Conservation (phyloP, 1,140 invertebrate genomes). For the Drosophila ironensis region DNA sequence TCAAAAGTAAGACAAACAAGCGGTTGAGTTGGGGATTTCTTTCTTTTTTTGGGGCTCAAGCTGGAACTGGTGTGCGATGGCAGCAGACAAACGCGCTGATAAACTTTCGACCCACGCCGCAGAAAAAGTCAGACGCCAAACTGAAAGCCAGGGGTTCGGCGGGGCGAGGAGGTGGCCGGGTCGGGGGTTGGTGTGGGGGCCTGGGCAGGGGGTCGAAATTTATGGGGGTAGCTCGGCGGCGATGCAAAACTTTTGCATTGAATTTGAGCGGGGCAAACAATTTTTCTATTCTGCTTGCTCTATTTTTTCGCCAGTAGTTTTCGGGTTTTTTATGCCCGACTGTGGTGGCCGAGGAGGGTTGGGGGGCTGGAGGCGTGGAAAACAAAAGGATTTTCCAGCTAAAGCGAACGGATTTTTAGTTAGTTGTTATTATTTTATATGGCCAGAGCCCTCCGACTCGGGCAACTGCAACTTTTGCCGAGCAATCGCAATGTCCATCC, state of each 20-base stretch:
- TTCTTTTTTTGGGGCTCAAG: conserved; percentile 13
- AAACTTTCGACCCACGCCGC: conserved; percentile 62
- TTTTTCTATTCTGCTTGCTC: conserved; percentile 38
- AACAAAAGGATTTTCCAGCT: conserved; percentile 79
- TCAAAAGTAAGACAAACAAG: conserved; percentile 80
- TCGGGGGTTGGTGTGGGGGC: neutral
- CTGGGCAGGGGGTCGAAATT: conserved; percentile 37
- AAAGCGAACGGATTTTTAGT: conserved; percentile 79
- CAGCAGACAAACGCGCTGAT: conserved; percentile 66
- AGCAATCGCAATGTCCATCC: conserved; percentile 35
- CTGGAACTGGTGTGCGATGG: conserved; percentile 40
- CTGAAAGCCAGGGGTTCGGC: neutral
- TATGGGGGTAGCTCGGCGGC: conserved; percentile 71
- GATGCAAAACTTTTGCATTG: conserved; percentile 77
- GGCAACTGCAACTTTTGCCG: conserved; percentile 73
- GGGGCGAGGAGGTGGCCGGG: neutral
- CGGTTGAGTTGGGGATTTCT: conserved; percentile 44
- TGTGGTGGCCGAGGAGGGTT: neutral
- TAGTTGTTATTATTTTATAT: conserved; percentile 80
- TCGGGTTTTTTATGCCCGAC: conserved; percentile 17
- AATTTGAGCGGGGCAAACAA: conserved; percentile 77
- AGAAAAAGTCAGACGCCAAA: conserved; percentile 39
- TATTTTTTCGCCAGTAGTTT: conserved; percentile 60
- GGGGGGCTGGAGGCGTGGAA: conserved; percentile 22
- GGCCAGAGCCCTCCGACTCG: conserved; percentile 55